Percentiles rank a stretch among this genome's conserved stretches.
Conservation (phyloP, 2,113 vertebrate species). For the Nipponia nippon region DNA sequence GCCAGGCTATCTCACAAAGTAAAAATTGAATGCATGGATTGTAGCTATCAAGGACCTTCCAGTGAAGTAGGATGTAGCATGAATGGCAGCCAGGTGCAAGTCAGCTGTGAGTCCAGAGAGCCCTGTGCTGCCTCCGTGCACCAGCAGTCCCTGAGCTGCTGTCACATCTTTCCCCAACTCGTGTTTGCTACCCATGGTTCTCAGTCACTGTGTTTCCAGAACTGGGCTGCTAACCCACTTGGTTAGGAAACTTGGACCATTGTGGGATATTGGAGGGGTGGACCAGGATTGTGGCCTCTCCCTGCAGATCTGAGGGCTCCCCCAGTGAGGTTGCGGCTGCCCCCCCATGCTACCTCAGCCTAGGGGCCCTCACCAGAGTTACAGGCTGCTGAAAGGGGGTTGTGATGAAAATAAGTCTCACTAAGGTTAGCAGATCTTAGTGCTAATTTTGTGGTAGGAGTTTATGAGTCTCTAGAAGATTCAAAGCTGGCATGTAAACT, state of each 20-base stretch:
- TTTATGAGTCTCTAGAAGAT: not conserved
- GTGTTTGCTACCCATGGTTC: not conserved
- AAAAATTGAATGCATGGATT: not conserved
- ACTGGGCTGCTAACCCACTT: not conserved
- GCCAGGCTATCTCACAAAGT: not conserved
- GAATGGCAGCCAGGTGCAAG: rapidly evolving
- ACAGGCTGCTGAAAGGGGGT: not conserved
- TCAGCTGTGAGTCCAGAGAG: not conserved
- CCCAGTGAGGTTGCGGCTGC: rapidly evolving
- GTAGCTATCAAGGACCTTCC: not conserved
- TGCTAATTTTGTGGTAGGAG: not conserved
- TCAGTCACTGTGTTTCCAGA: not conserved
- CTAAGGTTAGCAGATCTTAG: not conserved
- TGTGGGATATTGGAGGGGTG: not conserved
- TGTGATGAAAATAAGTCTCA: not conserved
- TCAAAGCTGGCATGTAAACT: not conserved
- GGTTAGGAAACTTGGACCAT: not conserved
- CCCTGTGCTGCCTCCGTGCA: not conserved
- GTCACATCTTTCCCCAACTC: not conserved
- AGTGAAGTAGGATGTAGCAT: not conserved
- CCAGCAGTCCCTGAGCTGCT: not conserved
- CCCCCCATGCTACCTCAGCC: not conserved
- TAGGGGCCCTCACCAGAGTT: not conserved
- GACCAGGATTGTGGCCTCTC: not conserved
- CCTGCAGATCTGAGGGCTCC: not conserved